Base-by-base conservation (phyloP, 2,113 vertebrate genomes). In the Microcebus murinus region DNA sequence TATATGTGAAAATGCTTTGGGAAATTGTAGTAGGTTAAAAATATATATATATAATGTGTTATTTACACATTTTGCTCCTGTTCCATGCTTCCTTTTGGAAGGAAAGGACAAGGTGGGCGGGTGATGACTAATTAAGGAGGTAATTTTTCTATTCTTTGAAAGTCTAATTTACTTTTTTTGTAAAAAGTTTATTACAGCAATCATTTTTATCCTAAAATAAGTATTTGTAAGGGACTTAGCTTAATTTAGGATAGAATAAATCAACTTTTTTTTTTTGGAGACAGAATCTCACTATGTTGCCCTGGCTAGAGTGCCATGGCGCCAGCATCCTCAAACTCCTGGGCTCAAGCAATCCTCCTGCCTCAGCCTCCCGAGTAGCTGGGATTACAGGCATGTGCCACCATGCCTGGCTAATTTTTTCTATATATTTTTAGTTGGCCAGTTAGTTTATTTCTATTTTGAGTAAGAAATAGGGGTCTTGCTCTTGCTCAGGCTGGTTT, bases 201-300 rank as follows among this genome's bases (percentile, higher is more conserved):
- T 87, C 25, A 27, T 86, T 92, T 97, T 95, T 92, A 92, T 82
- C 17, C 20, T 93, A 76, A n/a, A 81, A 3, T 87, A 89, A 74
- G 77, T 29, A 68, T 45, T 90, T 86, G 1, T 87, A 83, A 94
- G 36, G 9, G 25, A 8, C n/a, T 87, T 87, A 13, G 7, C 45
- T 90, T 89, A 86, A 57, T 67, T 91, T 95, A 79, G 80, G 55
- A 14, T 31, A 91, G 42, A 45, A 45, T 45, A 45, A 45, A 45
- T 45, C 42, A 45, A 45, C 42, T 45, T 45, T 45, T 45, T 45
- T 45, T 45, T 45, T 45, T 45, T 45, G 6, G 42, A 45, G 7
- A 45, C 42, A 45, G 42, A 45, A 45, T 45, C 42, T 45, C 42
- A 45, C 42, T 45, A 6, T 45, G 42, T 45, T 45, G 42, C 42